Conservation (phyloP, 2,797 vertebrate species). For the Scolopax rusticola region DNA sequence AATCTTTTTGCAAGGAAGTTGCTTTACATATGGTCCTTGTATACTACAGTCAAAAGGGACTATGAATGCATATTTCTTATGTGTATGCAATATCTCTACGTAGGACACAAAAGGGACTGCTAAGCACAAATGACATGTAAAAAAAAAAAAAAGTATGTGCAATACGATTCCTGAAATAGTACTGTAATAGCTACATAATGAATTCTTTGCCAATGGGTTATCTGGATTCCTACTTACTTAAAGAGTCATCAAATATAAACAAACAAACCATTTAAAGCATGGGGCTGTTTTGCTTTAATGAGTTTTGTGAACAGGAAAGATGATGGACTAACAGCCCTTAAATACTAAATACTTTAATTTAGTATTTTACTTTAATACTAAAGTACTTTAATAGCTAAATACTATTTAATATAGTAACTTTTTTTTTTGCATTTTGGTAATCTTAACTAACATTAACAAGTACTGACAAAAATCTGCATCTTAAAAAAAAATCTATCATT, state of each 20-base stretch:
- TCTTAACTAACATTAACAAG: background rate
- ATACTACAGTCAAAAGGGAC: background rate
- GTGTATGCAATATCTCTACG: background rate
- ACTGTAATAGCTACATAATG: background rate
- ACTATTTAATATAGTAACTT: background rate
- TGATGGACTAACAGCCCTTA: background rate
- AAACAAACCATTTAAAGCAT: background rate
- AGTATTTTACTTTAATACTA: background rate
- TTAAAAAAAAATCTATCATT: background rate
- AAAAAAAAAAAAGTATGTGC: background rate
- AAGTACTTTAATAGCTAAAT: background rate
- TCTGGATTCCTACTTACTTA: background rate
- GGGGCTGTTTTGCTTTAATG: background rate
- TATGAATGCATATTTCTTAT: background rate
- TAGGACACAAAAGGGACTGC: background rate
- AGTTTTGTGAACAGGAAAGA: background rate
- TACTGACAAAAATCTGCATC: background rate
- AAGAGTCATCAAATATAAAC: background rate
- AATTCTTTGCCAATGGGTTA: slow-evolving; percentile 17
- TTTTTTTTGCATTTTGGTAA: background rate
- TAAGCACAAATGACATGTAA: background rate
- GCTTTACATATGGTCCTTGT: background rate
- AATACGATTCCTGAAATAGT: background rate
- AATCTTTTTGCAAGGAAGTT: background rate
- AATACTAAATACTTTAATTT: background rate